Evolutionary conservation across 2,888 invertebrate species (phyloP), one percentile per base, ranked within the genome.

Genomic region (Camponotus fellah): DNA sequence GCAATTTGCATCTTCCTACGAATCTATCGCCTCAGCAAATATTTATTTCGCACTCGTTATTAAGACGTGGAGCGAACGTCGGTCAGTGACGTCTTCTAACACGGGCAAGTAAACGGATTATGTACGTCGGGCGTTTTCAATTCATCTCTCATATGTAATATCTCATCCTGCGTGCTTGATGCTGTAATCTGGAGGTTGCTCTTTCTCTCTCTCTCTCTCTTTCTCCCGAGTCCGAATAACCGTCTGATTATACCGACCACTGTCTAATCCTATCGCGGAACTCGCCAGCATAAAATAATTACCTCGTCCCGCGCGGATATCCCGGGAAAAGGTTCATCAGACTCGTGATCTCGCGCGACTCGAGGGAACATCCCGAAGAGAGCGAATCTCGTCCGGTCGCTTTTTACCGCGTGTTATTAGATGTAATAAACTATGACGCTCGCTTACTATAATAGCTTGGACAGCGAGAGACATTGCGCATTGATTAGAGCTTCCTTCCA

Each of bases 391-490:
- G 82, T 83, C 64, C 56, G 69, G 76, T 76, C 49, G 14, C 86
- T 86, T 86, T 86, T 86, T 86, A 77, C 49, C 75, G 62, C 64
- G 64, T 71, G 72, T 83, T 86, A 86, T 86, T 86, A 86, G 65
- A 72, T 83, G 85, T 71, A 65, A 86, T 83, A 86, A 83, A 86
- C 86, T 82, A 86, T 86, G 86, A 75, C 86, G 82, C 76, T 82
- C 82, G 82, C 79, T 85, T 85, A 81, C 71, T 85, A 85, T 82
- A 82, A 82, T 58, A 60, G 65, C 79, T 26, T 65, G 64, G 43
- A 66, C 64, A 64, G 43, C 60, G 17, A 37, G 72, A 37, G 58
- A 77, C 72, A 81, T 49, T 49, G 53, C 77, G 65, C 58, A 17
- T 72, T 46, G 72, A 26, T 46, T 72, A 40, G 37, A 62, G 60